Evolutionary conservation across 2,888 invertebrate genomes (phyloP), one percentile per base, ranked within the genome.

Genomic region (Diadegma fenestrale): DNA sequence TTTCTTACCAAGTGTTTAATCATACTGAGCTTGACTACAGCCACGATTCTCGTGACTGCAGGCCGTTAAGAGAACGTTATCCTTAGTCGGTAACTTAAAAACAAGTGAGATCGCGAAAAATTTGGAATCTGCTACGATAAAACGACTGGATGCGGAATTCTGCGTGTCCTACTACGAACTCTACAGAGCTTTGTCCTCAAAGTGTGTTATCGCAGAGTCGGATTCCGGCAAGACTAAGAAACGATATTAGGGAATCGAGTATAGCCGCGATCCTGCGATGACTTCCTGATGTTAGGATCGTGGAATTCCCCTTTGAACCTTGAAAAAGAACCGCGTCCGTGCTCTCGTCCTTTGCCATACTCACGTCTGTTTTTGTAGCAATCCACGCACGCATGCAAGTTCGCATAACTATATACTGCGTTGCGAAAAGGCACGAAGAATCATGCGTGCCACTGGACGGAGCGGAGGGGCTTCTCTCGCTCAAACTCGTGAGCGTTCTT

Each of bases 361-460:
- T 12, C 64, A 61, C 66, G 78, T 72, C 45, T 30, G 33, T 37
- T 26, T 51, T n/a, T 54, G 37, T 37, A 72, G 14, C 51, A 22
- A 41, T 17, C 37, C 43, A 61, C 58, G 73, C 45, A 54, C 61
- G 22, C 51, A 45, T 43, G 48, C 37, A 51, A 63, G 71, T 45
- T 48, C 41, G 54, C 69, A 58, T 78, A 69, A 61, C 58, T n/a
- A n/a, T n/a, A n/a, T 68, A 77, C 41, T 69, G 72, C 73, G 78
- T 69, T 81, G 73, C 30, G 54, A 73, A 75, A 51, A 77, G 80
- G 37, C 72, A 81, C 26, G 68, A 33, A 73, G 77, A 81, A 77
- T 84, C 84, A 84, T 84, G 84, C 81, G 84, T 84, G 48, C 81
- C 73, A 61, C 72, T 37, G n/a, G n/a, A n/a, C n/a, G 30, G 66